These are phyloP conservation scores for Geococcyx californianus DNA, from an alignment of 2,113 vertebrate species.

Conservation along the genomic window DNA sequence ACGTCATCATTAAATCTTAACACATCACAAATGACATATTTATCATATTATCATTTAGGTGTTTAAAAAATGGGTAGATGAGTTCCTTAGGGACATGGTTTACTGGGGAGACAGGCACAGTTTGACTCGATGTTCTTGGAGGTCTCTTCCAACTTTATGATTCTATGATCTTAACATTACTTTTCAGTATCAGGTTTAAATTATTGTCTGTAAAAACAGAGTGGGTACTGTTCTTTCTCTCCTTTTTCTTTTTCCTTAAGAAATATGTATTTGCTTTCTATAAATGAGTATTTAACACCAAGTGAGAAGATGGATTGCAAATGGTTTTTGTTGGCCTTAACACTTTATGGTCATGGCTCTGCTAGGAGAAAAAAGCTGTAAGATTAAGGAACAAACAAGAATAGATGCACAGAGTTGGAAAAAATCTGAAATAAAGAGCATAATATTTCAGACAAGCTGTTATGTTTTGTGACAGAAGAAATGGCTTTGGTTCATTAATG, in stretches of 20 bases:
- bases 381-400: neutral
- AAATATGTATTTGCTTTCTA: neutral
- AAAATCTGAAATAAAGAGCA: neutral
- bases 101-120: no score
- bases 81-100: no score
- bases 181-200: constrained; percentile 67
- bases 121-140: no score
- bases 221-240: neutral
- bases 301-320: constrained; percentile 24
- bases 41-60: no score
- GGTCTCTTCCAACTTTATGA: no score
- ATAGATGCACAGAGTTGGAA: neutral
- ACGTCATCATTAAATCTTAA: constrained; percentile 81
- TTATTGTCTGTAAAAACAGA: constrained; percentile 49
- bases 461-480: neutral
- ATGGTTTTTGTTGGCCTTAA: constrained; percentile 38
- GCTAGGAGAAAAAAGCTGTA: neutral
- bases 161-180: constrained; percentile 75
- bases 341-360: neutral
- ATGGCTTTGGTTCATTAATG: neutral
- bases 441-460: neutral
- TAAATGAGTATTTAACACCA: constrained; percentile 45
- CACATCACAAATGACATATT: constrained; percentile 77
- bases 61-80: no score
- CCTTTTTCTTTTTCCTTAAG: neutral